phyloP scores from a whole-genome alignment of 2,797 vertebrate genomes.

The Hippoglossus hippoglossus region DNA sequence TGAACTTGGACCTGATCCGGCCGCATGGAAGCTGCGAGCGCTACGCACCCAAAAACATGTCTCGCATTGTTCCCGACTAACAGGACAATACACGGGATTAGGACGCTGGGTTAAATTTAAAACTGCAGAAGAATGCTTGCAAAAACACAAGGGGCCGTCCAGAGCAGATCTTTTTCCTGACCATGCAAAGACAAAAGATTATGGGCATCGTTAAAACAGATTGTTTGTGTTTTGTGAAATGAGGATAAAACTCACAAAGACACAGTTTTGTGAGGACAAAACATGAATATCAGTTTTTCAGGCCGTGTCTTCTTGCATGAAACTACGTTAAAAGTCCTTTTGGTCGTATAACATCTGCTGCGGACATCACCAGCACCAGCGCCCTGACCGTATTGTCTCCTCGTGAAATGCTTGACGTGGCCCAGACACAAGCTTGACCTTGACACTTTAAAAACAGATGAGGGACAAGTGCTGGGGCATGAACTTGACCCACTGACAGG shows the following conservation, averaged over 20 bases:
- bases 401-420: conserved; percentile 33
- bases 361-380: not conserved
- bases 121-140: conserved; percentile 58
- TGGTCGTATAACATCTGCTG: conserved; percentile 22
- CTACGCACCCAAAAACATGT: conserved; percentile 54
- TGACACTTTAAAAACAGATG: conserved; percentile 38
- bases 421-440: conserved; percentile 50
- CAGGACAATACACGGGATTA: conserved; percentile 81
- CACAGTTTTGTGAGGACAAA: not conserved
- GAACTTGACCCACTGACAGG: conserved; percentile 45
- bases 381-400: conserved; percentile 16
- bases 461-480: conserved; percentile 36
- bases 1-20: conserved; percentile 68
- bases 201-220: not conserved
- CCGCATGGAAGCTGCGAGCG: conserved; percentile 38
- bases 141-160: conserved; percentile 48
- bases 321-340: not conserved
- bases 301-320: not conserved
- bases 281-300: not conserved
- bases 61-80: conserved; percentile 68
- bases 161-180: conserved; percentile 7
- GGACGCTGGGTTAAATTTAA: conserved; percentile 72
- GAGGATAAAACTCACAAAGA: not conserved
- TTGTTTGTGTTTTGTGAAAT: conserved; percentile 9
- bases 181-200: conserved; percentile 6